Evolutionary conservation across 2,888 invertebrate species (phyloP).

Genomic region (Hipparchia semele): DNA sequence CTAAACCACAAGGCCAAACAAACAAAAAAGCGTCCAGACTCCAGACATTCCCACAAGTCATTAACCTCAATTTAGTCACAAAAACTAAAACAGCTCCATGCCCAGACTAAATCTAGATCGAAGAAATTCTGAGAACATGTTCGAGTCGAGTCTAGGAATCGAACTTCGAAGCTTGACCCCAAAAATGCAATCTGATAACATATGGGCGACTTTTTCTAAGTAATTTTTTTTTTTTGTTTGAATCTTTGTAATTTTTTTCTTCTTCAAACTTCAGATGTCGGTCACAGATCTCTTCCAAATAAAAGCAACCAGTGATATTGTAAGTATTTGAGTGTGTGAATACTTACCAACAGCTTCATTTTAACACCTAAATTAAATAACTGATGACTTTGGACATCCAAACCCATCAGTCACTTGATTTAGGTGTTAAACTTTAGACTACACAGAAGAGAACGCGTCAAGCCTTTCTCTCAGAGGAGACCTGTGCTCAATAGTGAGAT

Average conservation of each 20-base stretch:
- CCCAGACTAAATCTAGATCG: constrained; percentile 32
- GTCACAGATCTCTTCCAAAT: not conserved
- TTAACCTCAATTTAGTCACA: constrained; percentile 30
- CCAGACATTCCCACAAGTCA: constrained; percentile 33
- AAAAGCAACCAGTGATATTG: too few relatives aligned
- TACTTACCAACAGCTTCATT: too few relatives aligned
- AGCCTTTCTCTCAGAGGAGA: too few relatives aligned
- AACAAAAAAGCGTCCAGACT: constrained; percentile 25
- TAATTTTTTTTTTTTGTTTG: not conserved
- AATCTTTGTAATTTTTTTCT: too few relatives aligned
- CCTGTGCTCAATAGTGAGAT: too few relatives aligned
- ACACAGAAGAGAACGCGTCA: too few relatives aligned
- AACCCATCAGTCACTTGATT: too few relatives aligned
- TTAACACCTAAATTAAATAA: too few relatives aligned
- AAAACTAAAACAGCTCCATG: constrained; percentile 30
- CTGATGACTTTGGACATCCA: too few relatives aligned
- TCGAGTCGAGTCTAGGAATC: not conserved
- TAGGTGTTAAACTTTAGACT: too few relatives aligned
- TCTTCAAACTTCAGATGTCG: not conserved
- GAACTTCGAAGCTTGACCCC: constrained; percentile 2
- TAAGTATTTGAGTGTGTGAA: too few relatives aligned
- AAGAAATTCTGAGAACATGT: constrained; percentile 23
- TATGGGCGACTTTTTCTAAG: constrained; percentile 10
- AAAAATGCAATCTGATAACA: constrained; percentile 8
- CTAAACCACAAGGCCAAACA: constrained; percentile 10